Evolutionary conservation across 1,140 invertebrate genomes (phyloP).

Genomic region (Sitodiplosis mosellana): DNA sequence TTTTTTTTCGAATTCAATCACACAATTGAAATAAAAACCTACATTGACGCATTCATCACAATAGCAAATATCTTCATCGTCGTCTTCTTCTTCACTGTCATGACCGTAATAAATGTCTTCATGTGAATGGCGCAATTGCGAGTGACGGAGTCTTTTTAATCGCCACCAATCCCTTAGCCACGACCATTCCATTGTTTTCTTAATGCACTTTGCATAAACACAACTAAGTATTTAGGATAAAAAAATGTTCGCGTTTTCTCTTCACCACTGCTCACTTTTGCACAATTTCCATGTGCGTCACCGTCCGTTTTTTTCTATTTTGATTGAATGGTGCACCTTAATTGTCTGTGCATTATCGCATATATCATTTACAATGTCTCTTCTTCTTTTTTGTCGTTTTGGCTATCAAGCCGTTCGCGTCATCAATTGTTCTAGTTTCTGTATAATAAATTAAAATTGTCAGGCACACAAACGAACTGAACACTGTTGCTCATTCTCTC

Average conservation of each 20-base stretch:
- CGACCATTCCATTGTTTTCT: slow-evolving; percentile 42
- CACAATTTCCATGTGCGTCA: background rate
- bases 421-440: too few species aligned
- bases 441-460: too few species aligned
- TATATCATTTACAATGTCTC: too few species aligned
- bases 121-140: slow-evolving; percentile 19
- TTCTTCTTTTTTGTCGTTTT: too few species aligned
- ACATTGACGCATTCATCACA: slow-evolving; percentile 51
- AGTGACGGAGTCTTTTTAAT: slow-evolving; percentile 43
- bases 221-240: too few species aligned
- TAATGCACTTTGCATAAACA: background rate
- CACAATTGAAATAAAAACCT: slow-evolving; percentile 17
- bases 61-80: slow-evolving; percentile 40
- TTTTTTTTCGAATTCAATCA: background rate
- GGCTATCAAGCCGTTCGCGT: too few species aligned
- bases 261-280: background rate
- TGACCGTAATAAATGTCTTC: background rate
- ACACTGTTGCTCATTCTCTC: too few species aligned
- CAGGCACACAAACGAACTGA: too few species aligned
- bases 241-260: background rate
- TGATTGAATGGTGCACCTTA: too few species aligned
- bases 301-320: too few species aligned
- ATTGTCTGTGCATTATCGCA: too few species aligned
- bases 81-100: slow-evolving; percentile 10
- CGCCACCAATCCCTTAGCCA: slow-evolving; percentile 62